Base-by-base conservation (phyloP, 2,888 invertebrate genomes). In the Creontiades dilutus region DNA sequence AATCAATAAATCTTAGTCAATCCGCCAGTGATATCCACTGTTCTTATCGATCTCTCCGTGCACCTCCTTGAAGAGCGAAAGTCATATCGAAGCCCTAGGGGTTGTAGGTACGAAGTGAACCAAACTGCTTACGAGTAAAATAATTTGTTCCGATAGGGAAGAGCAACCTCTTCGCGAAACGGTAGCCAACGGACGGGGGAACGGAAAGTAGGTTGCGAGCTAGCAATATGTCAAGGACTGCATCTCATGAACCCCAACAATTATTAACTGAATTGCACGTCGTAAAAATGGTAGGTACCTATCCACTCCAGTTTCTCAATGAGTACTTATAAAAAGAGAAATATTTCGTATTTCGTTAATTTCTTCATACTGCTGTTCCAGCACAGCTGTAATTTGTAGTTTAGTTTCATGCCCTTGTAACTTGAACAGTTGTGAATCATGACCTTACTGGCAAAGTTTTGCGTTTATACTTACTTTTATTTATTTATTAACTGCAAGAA, bases 191-290 rank as follows among this genome's bases (percentile, higher is more conserved):
- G 68, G 68, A 37, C 78, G 46, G 46, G 46, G 46, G 78, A 78
- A 19, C 28, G 78, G 78, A 78, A 78, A 78, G 78, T 78, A 78
- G 78, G 78, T 78, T 78, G 78, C 78, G 9, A 37, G 46, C n/a
- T 14, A 46, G 46, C 78, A 16, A 78, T 78, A 78, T 78, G 78
- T 78, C 78, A 78, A 78, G 78, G 78, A 78, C 78, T 78, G 78
- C 78, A 78, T 78, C 78, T 78, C 78, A 19, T 78, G 78, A 37
- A 37, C 78, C 37, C 37, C 78, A 78, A 47, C 78, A 46, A 78
- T 78, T 46, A 78, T 78, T 16, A 37, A 78, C 46, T 78, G 78
- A 78, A 37, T 78, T 68, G 68, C 13, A 78, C 37, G 78, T 78
- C 37, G 78, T 46, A 78, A 78, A 78, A 37, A 78, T 46, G 7